Conservation (phyloP, 1,140 invertebrate genomes). For the Potamilus streckersoni region DNA sequence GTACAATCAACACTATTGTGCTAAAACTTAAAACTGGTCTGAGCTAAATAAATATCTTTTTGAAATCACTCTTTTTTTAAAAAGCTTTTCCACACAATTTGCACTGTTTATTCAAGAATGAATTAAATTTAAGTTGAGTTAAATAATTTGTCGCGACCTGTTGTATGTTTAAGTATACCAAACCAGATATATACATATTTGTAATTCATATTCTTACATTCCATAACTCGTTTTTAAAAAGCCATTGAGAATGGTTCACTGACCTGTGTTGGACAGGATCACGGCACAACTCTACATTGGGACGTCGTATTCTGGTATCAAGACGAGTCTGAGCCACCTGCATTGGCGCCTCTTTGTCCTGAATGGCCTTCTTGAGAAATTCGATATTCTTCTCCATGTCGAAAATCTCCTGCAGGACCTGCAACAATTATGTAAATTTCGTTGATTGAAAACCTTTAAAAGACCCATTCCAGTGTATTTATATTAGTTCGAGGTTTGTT, state of each 20-base stretch:
- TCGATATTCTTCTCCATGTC: slow-evolving; percentile 75
- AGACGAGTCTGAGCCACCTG: slow-evolving; percentile 89
- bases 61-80: too few species aligned
- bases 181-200: too few species aligned
- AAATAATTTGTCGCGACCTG: not conserved
- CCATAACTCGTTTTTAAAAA: too few species aligned
- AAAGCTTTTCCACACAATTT: too few species aligned
- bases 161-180: too few species aligned
- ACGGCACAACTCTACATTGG: slow-evolving; percentile 89
- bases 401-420: slow-evolving; percentile 91
- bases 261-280: slow-evolving; percentile 86
- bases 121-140: not conserved
- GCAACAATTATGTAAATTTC: slow-evolving; percentile 15
- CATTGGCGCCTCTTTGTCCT: slow-evolving; percentile 68
- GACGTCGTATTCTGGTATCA: slow-evolving; percentile 84
- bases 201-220: too few species aligned
- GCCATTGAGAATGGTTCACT: not conserved
- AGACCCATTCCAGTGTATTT: too few species aligned
- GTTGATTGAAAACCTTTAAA: too few species aligned
- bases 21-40: too few species aligned
- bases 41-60: too few species aligned
- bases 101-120: not conserved
- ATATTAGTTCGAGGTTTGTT: too few species aligned
- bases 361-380: slow-evolving; percentile 67
- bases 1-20: too few species aligned